A percentile compares a stretch with the other conserved stretches of the same genome.
phyloP scores from a whole-genome alignment of 2,113 vertebrate species.

The Heptranchias perlo region DNA sequence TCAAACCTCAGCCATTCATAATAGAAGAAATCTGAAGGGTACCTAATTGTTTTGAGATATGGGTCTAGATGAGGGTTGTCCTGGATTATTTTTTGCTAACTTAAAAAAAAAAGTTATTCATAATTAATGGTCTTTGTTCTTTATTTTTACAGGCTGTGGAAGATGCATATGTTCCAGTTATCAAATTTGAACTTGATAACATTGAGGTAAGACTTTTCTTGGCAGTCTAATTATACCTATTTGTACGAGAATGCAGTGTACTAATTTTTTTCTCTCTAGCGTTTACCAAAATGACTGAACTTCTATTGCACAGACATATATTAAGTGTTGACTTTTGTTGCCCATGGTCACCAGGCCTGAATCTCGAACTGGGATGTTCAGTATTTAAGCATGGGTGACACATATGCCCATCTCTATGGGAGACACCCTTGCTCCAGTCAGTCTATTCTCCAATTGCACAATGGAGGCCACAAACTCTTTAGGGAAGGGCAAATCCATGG shows the following conservation, averaged over 20 bases:
- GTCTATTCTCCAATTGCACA: background rate
- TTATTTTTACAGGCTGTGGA: slow-evolving; percentile 77
- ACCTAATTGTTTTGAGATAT: background rate
- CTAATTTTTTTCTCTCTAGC: background rate
- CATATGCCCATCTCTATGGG: background rate
- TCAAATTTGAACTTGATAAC: slow-evolving; percentile 93
- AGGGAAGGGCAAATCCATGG: background rate
- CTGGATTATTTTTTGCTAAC: background rate
- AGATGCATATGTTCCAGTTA: slow-evolving; percentile 95
- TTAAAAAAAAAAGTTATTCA: background rate
- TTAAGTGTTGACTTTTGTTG: background rate
- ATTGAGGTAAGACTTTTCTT: slow-evolving; percentile 74
- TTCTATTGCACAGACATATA: background rate
- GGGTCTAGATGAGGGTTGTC: background rate
- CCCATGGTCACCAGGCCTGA: background rate
- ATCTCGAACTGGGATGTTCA: background rate
- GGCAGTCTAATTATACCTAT: background rate
- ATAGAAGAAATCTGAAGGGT: background rate
- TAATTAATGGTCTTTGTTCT: background rate
- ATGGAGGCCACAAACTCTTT: background rate
- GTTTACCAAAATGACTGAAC: background rate
- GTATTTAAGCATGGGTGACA: background rate
- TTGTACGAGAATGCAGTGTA: background rate
- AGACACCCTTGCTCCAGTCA: background rate
- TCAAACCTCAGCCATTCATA: background rate